Base-by-base conservation (phyloP, 2,888 invertebrate species). In the Baronia brevicornis region DNA sequence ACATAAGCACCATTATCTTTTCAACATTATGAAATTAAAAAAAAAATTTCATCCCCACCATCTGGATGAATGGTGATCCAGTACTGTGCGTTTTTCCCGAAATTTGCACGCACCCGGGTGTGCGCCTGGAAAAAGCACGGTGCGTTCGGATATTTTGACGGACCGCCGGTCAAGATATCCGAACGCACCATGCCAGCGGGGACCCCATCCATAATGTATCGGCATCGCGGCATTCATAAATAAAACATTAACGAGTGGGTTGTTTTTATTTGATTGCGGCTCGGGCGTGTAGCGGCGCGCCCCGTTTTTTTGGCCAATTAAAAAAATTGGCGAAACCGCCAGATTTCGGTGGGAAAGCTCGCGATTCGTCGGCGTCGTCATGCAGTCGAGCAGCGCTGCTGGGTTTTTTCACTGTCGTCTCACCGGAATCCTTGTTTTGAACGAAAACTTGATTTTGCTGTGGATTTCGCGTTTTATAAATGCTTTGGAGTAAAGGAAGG, bases 221-320 rank as follows among this genome's bases (percentile, higher is more conserved):
- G 68, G 54, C 61, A 50, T 58, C 64, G 59, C 51, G 65, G 66
- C 69, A 62, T 53, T 69, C 66, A 82, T 82, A 75, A 77, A 84
- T 82, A 73, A 82, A 74, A 79, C 80, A 84, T 84, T 72, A 72
- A 74, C 74, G 67, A 72, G 77, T 72, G 72, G 62, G 17, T n/a
- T n/a, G 67, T 82, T 84, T 80, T 82, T 82, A 78, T 79, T 75
- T 77, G 74, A 75, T 74, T 72, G 74, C 73, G 67, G 54, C 67
- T 60, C 63, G 60, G 54, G 61, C 67, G 60, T 63, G 57, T 63
- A 54, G 59, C 63, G 65, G 59, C 57, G 51, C 54, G 52, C 54
- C 60, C 63, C 30, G 44, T 72, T 73, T 71, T 66, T 49, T 43
- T 51, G 63, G 66, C 66, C 72, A 70, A 73, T 67, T 67, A 70